Conservation (phyloP, 2,797 vertebrate genomes). For the Ataeniobius toweri region DNA sequence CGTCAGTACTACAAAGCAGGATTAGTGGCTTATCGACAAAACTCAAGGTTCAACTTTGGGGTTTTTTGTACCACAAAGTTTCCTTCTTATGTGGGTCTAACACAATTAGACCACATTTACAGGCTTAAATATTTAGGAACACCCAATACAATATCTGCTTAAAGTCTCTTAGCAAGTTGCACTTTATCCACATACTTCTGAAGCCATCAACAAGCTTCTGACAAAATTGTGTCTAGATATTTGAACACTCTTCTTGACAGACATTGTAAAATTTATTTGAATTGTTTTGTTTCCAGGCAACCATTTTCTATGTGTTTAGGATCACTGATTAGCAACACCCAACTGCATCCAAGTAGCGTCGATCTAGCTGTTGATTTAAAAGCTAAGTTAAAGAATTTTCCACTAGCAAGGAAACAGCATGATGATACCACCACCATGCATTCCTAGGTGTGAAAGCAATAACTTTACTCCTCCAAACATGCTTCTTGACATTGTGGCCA, state of each 20-base stretch:
- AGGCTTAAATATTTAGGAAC: background rate
- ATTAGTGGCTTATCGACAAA: background rate
- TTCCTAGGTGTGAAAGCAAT: background rate
- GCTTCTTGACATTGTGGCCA: background rate
- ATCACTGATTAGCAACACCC: background rate
- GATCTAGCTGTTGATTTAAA: background rate
- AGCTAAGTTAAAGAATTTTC: background rate
- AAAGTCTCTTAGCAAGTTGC: background rate
- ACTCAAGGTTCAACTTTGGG: background rate
- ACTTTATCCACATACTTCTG: background rate
- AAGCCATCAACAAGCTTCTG: background rate
- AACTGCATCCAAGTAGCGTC: background rate
- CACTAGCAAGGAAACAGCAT: background rate
- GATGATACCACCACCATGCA: background rate
- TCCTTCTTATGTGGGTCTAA: background rate
- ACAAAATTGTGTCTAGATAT: background rate
- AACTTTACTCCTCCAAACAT: background rate
- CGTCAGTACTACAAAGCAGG: constrained; percentile 4
- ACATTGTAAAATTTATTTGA: background rate
- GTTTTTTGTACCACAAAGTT: background rate
- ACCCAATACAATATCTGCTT: background rate
- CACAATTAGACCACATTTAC: background rate
- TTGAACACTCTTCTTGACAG: no score
- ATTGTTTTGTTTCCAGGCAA: background rate
- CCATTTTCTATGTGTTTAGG: background rate